Evolutionary conservation across 2,888 invertebrate species (phyloP).

Genomic region (Stegophylla sp.): DNA sequence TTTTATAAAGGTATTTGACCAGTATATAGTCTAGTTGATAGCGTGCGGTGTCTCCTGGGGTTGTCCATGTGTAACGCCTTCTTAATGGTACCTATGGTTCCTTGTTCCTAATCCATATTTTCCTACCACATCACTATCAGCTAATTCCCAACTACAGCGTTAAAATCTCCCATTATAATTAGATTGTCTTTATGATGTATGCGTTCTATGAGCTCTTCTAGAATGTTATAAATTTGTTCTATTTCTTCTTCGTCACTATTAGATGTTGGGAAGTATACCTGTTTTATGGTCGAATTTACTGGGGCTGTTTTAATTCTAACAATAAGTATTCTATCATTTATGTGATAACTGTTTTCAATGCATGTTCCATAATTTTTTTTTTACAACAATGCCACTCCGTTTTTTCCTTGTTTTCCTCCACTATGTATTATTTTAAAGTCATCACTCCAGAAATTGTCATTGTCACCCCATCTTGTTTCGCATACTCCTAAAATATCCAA

Average conservation of each 20-base stretch:
- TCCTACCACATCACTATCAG: neutral
- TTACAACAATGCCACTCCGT: constrained; percentile 27
- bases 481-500: constrained; percentile 34
- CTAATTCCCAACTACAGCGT: too few relatives aligned
- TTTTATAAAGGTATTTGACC: constrained; percentile 27
- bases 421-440: constrained; percentile 34
- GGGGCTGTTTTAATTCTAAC: constrained; percentile 29
- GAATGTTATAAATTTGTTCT: neutral
- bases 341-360: constrained; percentile 35
- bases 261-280: too few relatives aligned
- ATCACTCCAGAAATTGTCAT: constrained; percentile 22
- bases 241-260: too few relatives aligned
- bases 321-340: constrained; percentile 38
- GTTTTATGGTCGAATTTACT: neutral
- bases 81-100: constrained; percentile 13
- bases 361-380: constrained; percentile 23
- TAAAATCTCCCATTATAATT: neutral
- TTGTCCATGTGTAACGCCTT: constrained; percentile 41
- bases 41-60: constrained; percentile 32
- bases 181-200: neutral
- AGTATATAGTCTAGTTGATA: constrained; percentile 46
- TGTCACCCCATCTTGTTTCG: constrained; percentile 30
- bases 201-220: neutral
- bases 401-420: constrained; percentile 31
- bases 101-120: constrained; percentile 8